phyloP scores from a whole-genome alignment of 2,113 vertebrate species.

The Campylomormyrus tamandua region DNA sequence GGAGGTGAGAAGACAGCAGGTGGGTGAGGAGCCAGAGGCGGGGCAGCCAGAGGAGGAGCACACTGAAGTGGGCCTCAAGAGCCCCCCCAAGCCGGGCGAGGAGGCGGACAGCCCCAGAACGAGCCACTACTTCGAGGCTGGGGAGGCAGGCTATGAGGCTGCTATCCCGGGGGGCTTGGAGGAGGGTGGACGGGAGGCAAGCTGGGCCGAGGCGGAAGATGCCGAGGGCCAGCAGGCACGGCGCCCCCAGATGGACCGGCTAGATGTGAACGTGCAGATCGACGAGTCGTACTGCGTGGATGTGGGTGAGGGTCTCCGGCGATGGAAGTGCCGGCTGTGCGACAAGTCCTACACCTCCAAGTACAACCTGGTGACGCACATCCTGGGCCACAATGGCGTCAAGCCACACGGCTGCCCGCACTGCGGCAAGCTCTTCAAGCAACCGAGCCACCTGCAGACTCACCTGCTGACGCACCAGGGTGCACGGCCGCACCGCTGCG shows the following conservation, averaged over 20 bases:
- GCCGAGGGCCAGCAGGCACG: constrained; percentile 53
- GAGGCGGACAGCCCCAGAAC: constrained; percentile 54
- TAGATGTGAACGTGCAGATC: constrained; percentile 97
- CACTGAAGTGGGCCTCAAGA: constrained; percentile 44
- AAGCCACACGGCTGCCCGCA: constrained; percentile 92
- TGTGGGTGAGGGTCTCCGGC: constrained; percentile 82
- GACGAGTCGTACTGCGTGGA: constrained; percentile 95
- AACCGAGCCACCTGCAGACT: constrained; percentile 95
- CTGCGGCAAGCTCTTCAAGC: constrained; percentile 95
- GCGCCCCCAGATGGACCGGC: constrained; percentile 83
- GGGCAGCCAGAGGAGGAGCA: constrained; percentile 44
- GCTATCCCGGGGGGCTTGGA: constrained; percentile 69
- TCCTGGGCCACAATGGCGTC: constrained; percentile 93
- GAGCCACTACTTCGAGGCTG: constrained; percentile 66
- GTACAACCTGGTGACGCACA: constrained; percentile 97
- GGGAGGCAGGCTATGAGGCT: constrained; percentile 64
- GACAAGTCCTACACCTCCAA: constrained; percentile 98
- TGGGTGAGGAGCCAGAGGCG: constrained; percentile 3
- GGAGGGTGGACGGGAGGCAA: constrained; percentile 55
- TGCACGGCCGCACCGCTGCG: constrained; percentile 89
- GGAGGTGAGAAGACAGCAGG: constrained; percentile 46
- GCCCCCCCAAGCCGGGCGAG: constrained; percentile 53
- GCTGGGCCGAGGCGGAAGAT: constrained; percentile 57
- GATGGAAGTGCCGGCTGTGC: constrained; percentile 97
- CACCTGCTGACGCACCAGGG: constrained; percentile 96